These are phyloP conservation scores for Limnephilus marmoratus DNA, from an alignment of 2,888 invertebrate genomes.

Conservation along the genomic window DNA sequence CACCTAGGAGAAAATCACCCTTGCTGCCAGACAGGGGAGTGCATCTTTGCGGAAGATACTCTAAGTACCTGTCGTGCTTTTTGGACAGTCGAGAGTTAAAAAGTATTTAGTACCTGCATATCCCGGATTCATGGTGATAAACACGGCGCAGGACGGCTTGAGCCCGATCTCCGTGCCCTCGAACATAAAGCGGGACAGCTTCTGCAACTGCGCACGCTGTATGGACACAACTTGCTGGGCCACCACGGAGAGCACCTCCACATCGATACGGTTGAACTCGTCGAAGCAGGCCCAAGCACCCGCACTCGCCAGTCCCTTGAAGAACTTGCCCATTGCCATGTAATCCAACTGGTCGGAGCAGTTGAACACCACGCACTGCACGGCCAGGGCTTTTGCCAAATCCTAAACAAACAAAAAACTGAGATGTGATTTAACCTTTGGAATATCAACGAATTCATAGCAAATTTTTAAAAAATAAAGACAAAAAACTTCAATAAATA, in stretches of 20 bases:
- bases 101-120: conserved; percentile 80
- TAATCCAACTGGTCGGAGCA: conserved; percentile 92
- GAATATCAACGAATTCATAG: too few relatives aligned
- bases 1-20: too few relatives aligned
- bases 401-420: conserved; percentile 77
- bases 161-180: conserved; percentile 86
- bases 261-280: conserved; percentile 91
- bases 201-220: conserved; percentile 83
- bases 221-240: conserved; percentile 92
- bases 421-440: background rate
- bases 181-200: conserved; percentile 83
- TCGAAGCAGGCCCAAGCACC: conserved; percentile 95
- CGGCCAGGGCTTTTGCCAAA: conserved; percentile 93
- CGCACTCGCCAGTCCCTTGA: conserved; percentile 89
- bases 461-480: too few relatives aligned
- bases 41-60: too few relatives aligned
- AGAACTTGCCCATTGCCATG: conserved; percentile 91
- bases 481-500: too few relatives aligned
- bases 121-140: conserved; percentile 88
- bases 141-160: conserved; percentile 88
- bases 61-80: too few relatives aligned
- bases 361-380: conserved; percentile 93
- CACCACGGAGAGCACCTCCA: conserved; percentile 90
- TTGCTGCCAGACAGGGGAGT: too few relatives aligned
- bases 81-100: background rate